Percentiles rank a stretch among this genome's conserved stretches.
These are phyloP conservation scores for Himalopsyche kuldschensis DNA, from an alignment of 2,888 invertebrate species.

Conservation along the genomic window DNA sequence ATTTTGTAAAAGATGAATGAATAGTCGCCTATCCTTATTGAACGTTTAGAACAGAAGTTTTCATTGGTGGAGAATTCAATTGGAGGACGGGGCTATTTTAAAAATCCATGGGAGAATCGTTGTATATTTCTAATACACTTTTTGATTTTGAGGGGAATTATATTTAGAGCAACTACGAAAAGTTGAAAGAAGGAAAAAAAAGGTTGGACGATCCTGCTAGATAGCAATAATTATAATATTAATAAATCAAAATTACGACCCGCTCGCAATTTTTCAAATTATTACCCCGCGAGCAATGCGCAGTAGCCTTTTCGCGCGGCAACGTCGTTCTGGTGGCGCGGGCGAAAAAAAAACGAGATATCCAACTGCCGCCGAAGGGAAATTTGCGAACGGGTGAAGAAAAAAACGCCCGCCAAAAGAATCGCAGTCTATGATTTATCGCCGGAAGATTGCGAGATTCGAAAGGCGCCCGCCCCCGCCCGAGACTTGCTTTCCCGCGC, in stretches of 20 bases:
- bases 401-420: neutral
- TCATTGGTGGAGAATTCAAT: no score
- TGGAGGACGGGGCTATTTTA: no score
- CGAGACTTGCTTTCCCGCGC: neutral
- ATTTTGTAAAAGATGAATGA: no score
- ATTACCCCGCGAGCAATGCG: neutral
- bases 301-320: neutral
- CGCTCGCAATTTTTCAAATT: neutral
- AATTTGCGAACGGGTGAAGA: neutral
- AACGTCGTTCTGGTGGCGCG: neutral
- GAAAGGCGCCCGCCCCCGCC: neutral
- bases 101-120: no score
- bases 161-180: no score
- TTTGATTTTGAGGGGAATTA: no score
- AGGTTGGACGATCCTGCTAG: no score
- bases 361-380: neutral
- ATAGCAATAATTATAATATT: neutral
- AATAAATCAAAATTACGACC: neutral
- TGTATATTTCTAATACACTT: no score
- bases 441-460: neutral
- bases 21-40: no score
- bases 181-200: no score
- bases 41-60: no score
- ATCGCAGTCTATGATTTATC: neutral
- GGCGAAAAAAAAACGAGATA: neutral